Evolutionary conservation across 2,113 vertebrate genomes (phyloP).

Genomic region (Tyto alba): DNA sequence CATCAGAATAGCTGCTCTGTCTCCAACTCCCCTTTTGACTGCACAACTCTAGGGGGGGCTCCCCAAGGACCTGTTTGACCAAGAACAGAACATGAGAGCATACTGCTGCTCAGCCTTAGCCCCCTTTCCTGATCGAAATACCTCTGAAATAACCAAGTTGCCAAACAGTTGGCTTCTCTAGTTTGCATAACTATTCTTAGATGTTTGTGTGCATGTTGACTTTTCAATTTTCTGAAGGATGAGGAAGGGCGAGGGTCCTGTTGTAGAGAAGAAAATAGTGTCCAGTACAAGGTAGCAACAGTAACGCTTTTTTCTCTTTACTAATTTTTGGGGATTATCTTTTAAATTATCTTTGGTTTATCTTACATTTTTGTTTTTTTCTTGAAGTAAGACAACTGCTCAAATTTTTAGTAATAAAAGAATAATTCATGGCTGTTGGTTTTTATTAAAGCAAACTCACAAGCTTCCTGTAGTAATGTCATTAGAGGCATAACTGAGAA

Average conservation of each 20-base stretch:
- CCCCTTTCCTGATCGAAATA: neutral
- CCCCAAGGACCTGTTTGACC: neutral
- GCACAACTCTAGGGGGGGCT: neutral
- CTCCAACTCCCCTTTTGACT: neutral
- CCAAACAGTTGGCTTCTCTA: neutral
- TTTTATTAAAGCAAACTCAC: neutral
- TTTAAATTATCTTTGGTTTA: neutral
- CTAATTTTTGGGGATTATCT: neutral
- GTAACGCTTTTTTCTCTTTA: neutral
- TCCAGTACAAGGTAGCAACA: neutral
- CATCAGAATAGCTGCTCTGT: neutral
- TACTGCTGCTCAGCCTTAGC: neutral
- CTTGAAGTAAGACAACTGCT: neutral
- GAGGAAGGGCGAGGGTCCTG: neutral
- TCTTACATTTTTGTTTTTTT: neutral
- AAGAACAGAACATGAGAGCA: fast-evolving
- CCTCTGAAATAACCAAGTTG: neutral
- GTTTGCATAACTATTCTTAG: neutral
- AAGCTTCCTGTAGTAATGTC: neutral
- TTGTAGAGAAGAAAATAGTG: neutral
- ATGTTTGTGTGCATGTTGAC: neutral
- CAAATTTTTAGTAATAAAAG: neutral
- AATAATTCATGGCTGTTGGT: neutral
- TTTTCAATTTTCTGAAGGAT: neutral
- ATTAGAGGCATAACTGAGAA: neutral